phyloP scores from a whole-genome alignment of 2,888 invertebrate species.

The Alcis repandata region DNA sequence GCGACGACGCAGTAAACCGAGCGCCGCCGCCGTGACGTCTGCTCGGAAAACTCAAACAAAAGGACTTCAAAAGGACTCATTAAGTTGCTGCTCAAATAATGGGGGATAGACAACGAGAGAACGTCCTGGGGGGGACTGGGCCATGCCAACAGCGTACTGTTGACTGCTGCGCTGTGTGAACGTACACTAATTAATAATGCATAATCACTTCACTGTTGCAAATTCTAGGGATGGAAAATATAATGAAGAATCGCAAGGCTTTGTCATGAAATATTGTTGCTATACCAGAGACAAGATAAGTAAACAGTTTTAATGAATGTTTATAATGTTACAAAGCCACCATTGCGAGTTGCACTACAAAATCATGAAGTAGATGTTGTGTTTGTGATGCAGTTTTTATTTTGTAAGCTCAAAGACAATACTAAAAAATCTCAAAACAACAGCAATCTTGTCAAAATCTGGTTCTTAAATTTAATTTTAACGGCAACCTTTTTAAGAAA shows the following conservation, averaged over 20 bases:
- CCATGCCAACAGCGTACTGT: neutral
- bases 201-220: neutral
- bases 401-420: too few species aligned
- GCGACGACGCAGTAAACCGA: slow-evolving; percentile 49
- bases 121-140: slow-evolving; percentile 1
- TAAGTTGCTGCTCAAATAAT: slow-evolving; percentile 73
- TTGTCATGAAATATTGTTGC: too few species aligned
- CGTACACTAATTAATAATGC: slow-evolving; percentile 12
- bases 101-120: slow-evolving; percentile 38
- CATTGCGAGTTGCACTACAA: too few species aligned
- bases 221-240: neutral
- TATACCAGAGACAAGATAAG: too few species aligned
- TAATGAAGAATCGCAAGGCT: neutral
- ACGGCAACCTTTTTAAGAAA: too few species aligned
- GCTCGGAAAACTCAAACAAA: slow-evolving; percentile 73
- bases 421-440: too few species aligned
- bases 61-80: slow-evolving; percentile 74
- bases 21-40: slow-evolving; percentile 64
- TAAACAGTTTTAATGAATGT: too few species aligned
- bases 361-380: too few species aligned
- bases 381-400: too few species aligned
- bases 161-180: slow-evolving; percentile 3
- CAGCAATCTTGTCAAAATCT: too few species aligned
- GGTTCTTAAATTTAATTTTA: too few species aligned
- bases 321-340: too few species aligned